phyloP scores from a whole-genome alignment of 1,140 invertebrate genomes.

The Melanaphis sacchari region DNA sequence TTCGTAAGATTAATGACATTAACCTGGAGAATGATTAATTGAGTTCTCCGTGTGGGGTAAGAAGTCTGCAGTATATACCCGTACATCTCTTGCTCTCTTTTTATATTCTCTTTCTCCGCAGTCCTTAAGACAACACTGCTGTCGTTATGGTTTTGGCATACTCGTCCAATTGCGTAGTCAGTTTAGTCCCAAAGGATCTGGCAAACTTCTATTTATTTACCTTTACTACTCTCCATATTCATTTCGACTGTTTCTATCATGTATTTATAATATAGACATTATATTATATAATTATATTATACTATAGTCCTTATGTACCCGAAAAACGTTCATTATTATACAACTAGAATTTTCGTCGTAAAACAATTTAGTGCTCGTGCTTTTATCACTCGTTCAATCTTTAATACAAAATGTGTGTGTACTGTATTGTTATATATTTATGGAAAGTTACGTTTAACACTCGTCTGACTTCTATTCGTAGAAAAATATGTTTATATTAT shows the following conservation, averaged over 20 bases:
- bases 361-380: not conserved
- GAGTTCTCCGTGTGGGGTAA: not conserved
- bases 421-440: not conserved
- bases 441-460: not conserved
- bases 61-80: not conserved
- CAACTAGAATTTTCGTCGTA: not conserved
- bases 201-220: not conserved
- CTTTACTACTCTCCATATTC: not conserved
- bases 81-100: not conserved
- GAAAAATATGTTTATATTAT: too few species aligned
- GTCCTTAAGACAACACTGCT: not conserved
- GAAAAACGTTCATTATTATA: not conserved
- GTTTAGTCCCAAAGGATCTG: not conserved
- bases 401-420: not conserved
- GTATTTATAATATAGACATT: too few species aligned
- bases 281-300: not conserved
- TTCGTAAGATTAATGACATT: conserved; percentile 44
- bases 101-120: not conserved
- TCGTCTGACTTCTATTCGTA: not conserved
- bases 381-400: not conserved
- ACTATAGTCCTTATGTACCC: not conserved
- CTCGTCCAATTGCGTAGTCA: not conserved
- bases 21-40: conserved; percentile 43
- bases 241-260: not conserved
- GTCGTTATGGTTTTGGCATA: not conserved